Base-by-base conservation (phyloP, 2,113 vertebrate species). In the Callorhinus ursinus region DNA sequence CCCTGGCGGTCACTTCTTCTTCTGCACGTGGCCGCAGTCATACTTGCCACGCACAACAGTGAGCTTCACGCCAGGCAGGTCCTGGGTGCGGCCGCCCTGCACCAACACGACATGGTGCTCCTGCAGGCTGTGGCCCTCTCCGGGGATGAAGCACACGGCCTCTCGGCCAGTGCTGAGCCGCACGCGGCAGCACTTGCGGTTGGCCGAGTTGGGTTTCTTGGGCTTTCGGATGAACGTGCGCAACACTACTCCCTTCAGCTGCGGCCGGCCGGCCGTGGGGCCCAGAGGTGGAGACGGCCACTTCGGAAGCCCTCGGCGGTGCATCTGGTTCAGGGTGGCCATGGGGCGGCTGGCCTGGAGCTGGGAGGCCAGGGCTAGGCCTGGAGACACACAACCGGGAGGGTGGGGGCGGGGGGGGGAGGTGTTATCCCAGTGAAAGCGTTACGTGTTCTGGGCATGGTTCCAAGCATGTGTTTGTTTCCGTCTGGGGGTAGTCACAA, bases 241-340 rank as follows among this genome's bases (percentile, higher is more conserved):
- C 55, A 99, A 95, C 14, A 99, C 97, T 28, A 99, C 99, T 0
- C 99, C 99, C 69, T 99, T 99, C 8, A 99, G 95, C 98, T 99
- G 99, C 0, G 99, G 99, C 0, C 98, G 98, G 12, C 99, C 99
- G 0, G 98, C 99, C 0, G 98, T 99, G 69, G 99, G 97, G 0
- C 99, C 98, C 0, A 63, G 0, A 0, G 90, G 88, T 0, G 55
- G 67, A 0, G 98, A 98, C 0, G 92, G 86, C 0, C 9, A 26
- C 16, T 98, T 98, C 4, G 98, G 98, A 0, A 98, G 99, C 0
- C 99, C 99, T 28, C 93, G 76, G 0, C 99, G 99, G 96, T 99
- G 99, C 99, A 99, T 99, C 98, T 99, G 99, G 98, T 99, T 99
- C n/a, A 99, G 98, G 2, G 99, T 99, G 76, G 99, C 99, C 99